phyloP scores from a whole-genome alignment of 2,888 invertebrate species.

The Nephrotoma appendiculata region DNA sequence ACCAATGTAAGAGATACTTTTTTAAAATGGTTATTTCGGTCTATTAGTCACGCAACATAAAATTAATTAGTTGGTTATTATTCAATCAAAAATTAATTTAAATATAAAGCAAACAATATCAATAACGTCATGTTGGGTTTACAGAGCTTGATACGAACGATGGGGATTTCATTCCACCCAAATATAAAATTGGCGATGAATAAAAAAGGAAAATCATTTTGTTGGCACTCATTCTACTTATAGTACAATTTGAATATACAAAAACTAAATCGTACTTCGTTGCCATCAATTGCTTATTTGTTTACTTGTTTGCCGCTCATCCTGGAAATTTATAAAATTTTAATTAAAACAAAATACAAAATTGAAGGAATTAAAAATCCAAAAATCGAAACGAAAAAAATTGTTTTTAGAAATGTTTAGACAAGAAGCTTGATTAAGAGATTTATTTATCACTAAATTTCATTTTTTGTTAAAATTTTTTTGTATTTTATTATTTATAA shows the following conservation, averaged over 20 bases:
- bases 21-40: too few relatives aligned
- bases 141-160: background rate
- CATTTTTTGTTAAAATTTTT: background rate
- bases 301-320: background rate
- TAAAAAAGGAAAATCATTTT: background rate
- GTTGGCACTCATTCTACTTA: background rate
- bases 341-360: background rate
- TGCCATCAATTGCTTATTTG: background rate
- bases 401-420: background rate
- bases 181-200: background rate
- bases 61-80: background rate
- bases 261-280: background rate
- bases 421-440: background rate
- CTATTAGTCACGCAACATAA: background rate
- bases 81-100: background rate
- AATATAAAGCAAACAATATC: background rate
- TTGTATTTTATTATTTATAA: background rate
- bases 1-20: too few relatives aligned
- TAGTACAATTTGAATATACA: background rate
- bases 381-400: background rate
- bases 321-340: background rate
- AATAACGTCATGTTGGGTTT: background rate
- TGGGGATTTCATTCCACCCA: too few relatives aligned
- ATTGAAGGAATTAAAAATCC: background rate
- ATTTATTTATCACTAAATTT: background rate